Evolutionary conservation across 2,797 vertebrate species (phyloP).

Genomic region (Thripadectes ignobilis): DNA sequence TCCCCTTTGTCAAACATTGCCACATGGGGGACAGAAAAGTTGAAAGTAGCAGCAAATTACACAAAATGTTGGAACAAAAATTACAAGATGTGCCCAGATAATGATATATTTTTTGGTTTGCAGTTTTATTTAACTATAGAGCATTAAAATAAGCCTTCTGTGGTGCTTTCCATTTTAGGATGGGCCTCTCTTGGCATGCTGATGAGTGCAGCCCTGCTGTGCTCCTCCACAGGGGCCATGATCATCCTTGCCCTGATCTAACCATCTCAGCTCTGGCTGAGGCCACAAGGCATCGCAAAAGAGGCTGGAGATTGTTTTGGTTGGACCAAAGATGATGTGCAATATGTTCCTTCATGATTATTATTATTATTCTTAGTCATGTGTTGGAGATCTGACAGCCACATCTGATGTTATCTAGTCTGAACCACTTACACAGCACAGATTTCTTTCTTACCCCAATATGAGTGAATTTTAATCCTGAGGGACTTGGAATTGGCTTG

Average conservation of each 20-base stretch:
- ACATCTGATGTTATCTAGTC: not conserved
- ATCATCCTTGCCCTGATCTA: not conserved
- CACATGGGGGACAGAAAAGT: not conserved
- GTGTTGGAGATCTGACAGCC: not conserved
- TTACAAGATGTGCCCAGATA: constrained; percentile 53
- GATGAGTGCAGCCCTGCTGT: not conserved
- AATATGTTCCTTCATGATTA: not conserved
- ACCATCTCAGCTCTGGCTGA: not conserved
- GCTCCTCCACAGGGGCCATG: not conserved
- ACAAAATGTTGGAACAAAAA: constrained; percentile 21
- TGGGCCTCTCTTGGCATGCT: not conserved
- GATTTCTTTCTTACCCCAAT: not conserved
- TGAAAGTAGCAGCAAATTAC: constrained; percentile 58
- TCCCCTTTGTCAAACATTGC: constrained; percentile 23
- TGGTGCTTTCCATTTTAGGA: constrained; percentile 12
- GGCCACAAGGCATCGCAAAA: not conserved
- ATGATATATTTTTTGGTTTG: constrained; percentile 55
- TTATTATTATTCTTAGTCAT: not conserved
- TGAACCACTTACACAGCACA: not conserved
- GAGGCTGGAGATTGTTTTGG: not conserved
- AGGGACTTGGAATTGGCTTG: not conserved
- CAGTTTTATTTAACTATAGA: not conserved
- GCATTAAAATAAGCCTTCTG: constrained; percentile 8
- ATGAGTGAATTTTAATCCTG: not conserved
- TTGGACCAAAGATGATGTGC: not conserved